A percentile compares a stretch with the other conserved stretches of the same genome.
phyloP scores from a whole-genome alignment of 2,888 invertebrate species.

The Odontocolon sp. region DNA sequence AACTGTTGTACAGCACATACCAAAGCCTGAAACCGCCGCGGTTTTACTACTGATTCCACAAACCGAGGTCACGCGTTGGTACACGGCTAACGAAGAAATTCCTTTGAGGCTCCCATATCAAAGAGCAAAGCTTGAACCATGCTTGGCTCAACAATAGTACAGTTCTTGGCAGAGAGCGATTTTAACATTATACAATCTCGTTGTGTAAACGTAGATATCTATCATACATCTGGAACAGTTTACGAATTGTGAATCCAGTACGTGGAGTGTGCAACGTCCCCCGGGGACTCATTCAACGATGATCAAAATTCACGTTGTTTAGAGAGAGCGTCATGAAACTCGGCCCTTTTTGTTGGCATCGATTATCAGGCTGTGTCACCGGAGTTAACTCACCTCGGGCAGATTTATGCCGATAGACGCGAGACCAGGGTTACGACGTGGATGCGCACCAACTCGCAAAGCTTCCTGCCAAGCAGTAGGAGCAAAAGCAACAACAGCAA shows the following conservation, averaged over 20 bases:
- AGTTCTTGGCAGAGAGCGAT: conserved; percentile 38
- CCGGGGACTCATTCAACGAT: conserved; percentile 46
- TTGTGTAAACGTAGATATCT: conserved; percentile 16
- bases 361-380: conserved; percentile 55
- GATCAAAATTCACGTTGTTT: conserved; percentile 57
- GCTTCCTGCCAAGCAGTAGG: conserved; percentile 29
- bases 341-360: conserved; percentile 44
- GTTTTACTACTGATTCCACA: conserved; percentile 60
- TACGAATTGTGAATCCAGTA: conserved; percentile 22
- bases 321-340: conserved; percentile 46
- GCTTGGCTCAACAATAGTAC: conserved; percentile 41
- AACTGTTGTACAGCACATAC: background rate
- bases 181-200: conserved; percentile 51
- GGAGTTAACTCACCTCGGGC: conserved; percentile 38
- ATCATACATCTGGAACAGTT: conserved; percentile 13
- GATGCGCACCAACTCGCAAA: conserved; percentile 11
- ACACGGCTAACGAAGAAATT: conserved; percentile 60
- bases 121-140: conserved; percentile 55
- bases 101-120: conserved; percentile 65
- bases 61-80: conserved; percentile 57
- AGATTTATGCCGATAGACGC: conserved; percentile 56
- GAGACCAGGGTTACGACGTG: conserved; percentile 38
- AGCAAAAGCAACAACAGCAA: background rate
- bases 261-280: conserved; percentile 30
- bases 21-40: conserved; percentile 21